Evolutionary conservation across 2,797 vertebrate genomes (phyloP), one percentile per base, ranked within the genome.

Genomic region (Hoplostethus atlanticus): DNA sequence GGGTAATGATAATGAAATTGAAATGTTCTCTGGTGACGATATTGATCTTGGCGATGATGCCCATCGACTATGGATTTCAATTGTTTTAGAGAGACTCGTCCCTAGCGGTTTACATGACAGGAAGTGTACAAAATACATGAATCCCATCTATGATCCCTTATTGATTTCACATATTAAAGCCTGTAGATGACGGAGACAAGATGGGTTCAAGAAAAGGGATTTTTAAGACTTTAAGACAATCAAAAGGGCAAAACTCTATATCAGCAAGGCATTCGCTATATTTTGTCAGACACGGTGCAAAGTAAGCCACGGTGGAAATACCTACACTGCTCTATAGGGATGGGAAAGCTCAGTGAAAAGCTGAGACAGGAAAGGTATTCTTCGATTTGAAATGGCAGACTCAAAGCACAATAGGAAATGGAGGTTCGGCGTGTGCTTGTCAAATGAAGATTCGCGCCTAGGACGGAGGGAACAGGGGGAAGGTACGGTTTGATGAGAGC

Each of bases 401-500:
- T 51, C 28, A 68, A 17, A 64, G 53, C 25, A 62, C 38, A 76
- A 76, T 53, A 44, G 42, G 48, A 73, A 69, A 55, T 50, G 40
- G 42, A 69, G 61, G 54, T 61, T 42, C 50, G 16, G 17, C 70
- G 72, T 46, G 58, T 77, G 67, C 53, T 34, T 65, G 63, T 63
- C 68, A 71, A 72, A 73, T 48, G 31, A 69, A 47, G 59, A 78
- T 73, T 68, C n/a, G 7, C 50, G 64, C 55, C 68, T 78, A 84
- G 84, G 75, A 87, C 76, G 84, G 56, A 2, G 76, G 81, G 71
- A 76, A 36, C 64, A 44, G 52, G 53, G 72, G 54, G 70, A 42
- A 65, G 63, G 59, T 30, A 51, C 53, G 59, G 72, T 60, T 57
- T 65, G 72, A 84, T 80, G 59, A 74, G 71, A 54, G 60, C 16